Percentiles rank a stretch among this genome's conserved stretches.
phyloP scores from a whole-genome alignment of 2,797 vertebrate genomes.

The Halcyon leucocephala region DNA sequence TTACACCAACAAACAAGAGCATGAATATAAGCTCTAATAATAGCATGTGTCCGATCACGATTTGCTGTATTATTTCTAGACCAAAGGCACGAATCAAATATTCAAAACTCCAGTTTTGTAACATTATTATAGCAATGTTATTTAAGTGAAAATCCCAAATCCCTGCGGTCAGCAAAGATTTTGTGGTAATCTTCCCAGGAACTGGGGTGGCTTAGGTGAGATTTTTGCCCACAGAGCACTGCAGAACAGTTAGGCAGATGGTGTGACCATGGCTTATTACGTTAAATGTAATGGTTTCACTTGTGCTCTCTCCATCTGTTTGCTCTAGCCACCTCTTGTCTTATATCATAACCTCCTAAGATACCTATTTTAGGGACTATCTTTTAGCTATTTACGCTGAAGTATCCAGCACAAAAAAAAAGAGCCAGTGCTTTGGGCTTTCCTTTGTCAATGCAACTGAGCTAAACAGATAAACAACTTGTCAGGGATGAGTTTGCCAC shows the following conservation, averaged over 20 bases:
- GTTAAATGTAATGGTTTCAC: not conserved
- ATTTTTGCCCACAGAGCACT: not conserved
- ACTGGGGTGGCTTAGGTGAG: not conserved
- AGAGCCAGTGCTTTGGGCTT: not conserved
- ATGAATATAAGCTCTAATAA: slow-evolving; percentile 63
- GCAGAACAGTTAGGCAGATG: not conserved
- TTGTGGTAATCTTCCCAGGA: not conserved
- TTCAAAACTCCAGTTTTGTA: not conserved
- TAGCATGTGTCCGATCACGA: slow-evolving; percentile 2
- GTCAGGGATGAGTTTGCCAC: not conserved
- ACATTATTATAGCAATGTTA: not conserved
- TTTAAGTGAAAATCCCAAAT: not conserved
- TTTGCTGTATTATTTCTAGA: slow-evolving; percentile 55
- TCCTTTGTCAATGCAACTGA: not conserved
- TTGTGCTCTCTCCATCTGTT: not conserved
- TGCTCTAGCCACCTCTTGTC: not conserved
- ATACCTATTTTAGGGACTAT: not conserved
- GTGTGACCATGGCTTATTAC: not conserved
- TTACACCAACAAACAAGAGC: slow-evolving; percentile 65
- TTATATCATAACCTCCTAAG: not conserved
- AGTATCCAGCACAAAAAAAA: not conserved
- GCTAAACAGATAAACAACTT: slow-evolving; percentile 45
- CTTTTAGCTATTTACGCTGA: not conserved
- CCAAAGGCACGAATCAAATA: not conserved
- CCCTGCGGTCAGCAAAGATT: not conserved